Evolutionary conservation across 2,888 invertebrate species (phyloP), one percentile per base, ranked within the genome.

Genomic region (Rotaria sp.): DNA sequence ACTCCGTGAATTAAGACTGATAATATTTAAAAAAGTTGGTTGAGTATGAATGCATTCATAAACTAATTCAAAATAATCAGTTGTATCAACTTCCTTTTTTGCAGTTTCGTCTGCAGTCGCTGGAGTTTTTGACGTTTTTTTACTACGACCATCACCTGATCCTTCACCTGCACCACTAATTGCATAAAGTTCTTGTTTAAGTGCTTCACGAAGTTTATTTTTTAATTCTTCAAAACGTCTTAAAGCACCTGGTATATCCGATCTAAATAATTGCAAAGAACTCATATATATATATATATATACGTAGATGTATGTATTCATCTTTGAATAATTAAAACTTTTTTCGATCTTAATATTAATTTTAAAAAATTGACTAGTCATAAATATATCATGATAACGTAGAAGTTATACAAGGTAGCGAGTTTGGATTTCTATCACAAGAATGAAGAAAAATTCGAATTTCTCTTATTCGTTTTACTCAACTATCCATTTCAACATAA

Each of bases 21-120:
- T 13, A 26, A 80, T 45, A 45, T 80, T 80, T 80, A 80, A 26
- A 80, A 80, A 80, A 26, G 24, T 7, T 10, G 3, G 5, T 11
- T 45, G 41, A 26, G 10, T 38, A 41, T 26, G 5, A 80, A 80
- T 45, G 26, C 75, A 80, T 80, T 80, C 45, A 26, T 80, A 80
- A 38, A 80, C 75, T 80, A 80, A 80, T 80, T 41, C 41, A 26
- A 80, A 80, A 80, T 80, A 80, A 45, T 80, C 75, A 26, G 75
- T 80, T 7, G 24, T 45, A 26, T 80, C 67, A 5, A 35, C 67
- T 13, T 30, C 59, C n/a, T 30, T 59, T 15, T 30, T 59, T n/a
- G n/a, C n/a, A n/a, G n/a, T n/a, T 30, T 30, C 59, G 4, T 13
- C 30, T 13, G 67, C 5, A 30, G 67, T 7, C 2, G 35, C 18